A percentile compares a stretch with the other conserved stretches of the same genome.
These are phyloP conservation scores for Chlorodrepanis virens DNA, from an alignment of 2,113 vertebrate species.

Conservation along the genomic window DNA sequence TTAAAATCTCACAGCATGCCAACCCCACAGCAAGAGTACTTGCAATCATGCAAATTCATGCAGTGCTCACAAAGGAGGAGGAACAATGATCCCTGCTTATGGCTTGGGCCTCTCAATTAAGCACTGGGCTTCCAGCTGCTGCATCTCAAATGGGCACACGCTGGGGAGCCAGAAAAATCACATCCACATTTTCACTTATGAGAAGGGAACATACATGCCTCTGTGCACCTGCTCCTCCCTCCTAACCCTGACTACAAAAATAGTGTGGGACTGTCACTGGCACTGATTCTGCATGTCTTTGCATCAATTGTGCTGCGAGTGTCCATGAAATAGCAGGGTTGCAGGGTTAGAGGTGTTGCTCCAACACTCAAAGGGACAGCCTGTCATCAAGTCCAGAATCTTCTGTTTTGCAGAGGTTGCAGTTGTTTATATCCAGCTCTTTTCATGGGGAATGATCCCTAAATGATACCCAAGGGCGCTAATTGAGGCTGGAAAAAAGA, in stretches of 20 bases:
- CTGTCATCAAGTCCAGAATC: neutral
- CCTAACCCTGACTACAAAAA: neutral
- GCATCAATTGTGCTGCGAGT: neutral
- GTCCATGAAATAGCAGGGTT: neutral
- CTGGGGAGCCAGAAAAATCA: neutral
- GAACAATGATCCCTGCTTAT: neutral
- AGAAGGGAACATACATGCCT: neutral
- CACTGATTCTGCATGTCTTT: neutral
- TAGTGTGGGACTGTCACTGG: neutral
- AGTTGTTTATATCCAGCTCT: neutral
- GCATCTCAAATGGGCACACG: neutral
- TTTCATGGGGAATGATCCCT: neutral
- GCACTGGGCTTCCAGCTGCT: conserved; percentile 1
- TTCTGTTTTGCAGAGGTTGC: neutral
- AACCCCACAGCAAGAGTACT: neutral
- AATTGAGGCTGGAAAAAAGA: neutral
- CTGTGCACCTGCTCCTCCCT: neutral
- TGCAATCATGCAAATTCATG: conserved; percentile 4
- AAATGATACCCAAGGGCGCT: neutral
- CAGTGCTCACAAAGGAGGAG: neutral
- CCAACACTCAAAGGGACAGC: neutral
- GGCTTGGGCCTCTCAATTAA: neutral
- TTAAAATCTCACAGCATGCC: neutral
- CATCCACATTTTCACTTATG: neutral
- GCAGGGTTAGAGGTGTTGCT: neutral